Conservation (phyloP, 2,888 invertebrate species). For the Pegoplata infirma region DNA sequence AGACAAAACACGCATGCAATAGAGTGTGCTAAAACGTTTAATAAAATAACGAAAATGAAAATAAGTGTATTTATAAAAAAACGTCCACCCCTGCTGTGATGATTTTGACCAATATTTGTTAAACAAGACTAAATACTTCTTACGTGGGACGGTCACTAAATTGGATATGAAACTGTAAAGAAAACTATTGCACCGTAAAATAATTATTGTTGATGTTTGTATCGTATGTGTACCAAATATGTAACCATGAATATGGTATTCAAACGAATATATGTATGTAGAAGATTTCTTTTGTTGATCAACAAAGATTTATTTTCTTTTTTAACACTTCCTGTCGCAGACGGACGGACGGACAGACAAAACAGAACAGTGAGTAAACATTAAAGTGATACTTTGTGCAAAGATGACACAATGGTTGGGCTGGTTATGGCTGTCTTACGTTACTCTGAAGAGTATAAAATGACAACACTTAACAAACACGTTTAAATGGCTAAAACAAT, state of each 20-base stretch:
- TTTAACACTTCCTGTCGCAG: conserved; percentile 49
- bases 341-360: background rate
- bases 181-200: conserved; percentile 53
- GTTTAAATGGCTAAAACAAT: conserved; percentile 23
- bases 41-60: conserved; percentile 23
- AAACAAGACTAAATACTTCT: conserved; percentile 53
- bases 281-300: conserved; percentile 19
- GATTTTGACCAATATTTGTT: conserved; percentile 63
- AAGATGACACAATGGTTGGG: conserved; percentile 41
- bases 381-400: conserved; percentile 20
- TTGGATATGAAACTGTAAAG: conserved; percentile 33
- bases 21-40: conserved; percentile 34
- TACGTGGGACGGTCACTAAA: conserved; percentile 6
- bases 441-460: conserved; percentile 24
- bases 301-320: conserved; percentile 15
- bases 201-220: conserved; percentile 33
- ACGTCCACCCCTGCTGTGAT: conserved; percentile 60
- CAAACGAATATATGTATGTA: conserved; percentile 5
- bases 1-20: conserved; percentile 39
- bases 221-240: background rate
- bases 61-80: conserved; percentile 36
- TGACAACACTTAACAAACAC: conserved; percentile 39
- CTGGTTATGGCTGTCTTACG: background rate
- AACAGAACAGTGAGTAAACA: conserved; percentile 38
- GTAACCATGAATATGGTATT: too few relatives aligned